Base-by-base conservation (phyloP, 2,113 vertebrate genomes). In the Perca schrenkii region DNA sequence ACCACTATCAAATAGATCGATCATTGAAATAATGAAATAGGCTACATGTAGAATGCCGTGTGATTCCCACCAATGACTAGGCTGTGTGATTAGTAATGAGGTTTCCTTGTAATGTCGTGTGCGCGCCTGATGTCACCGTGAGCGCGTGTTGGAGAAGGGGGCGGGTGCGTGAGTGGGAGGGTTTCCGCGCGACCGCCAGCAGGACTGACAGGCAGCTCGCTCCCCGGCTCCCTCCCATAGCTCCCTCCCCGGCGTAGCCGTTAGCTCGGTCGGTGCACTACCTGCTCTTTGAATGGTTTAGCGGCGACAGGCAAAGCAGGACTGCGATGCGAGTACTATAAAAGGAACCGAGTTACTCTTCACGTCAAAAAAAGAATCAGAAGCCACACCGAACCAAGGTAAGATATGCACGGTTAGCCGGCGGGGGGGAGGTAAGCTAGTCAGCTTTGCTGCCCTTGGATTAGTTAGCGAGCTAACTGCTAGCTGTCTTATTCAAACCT, bases 381-480 rank as follows among this genome's bases (percentile, higher is more conserved):
- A 62, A 69, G 69, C 31, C 28, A 21, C 70, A 2, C 34, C 2
- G 68, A 60, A 15, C 22, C 13, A 19, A 84, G 91, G 91, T 92
- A 84, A 88, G 89, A 47, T 11, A 17, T 3, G 21, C 31, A 0
- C 21, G 21, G 69, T 22, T 62, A 75, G 57, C 56, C 3, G 25
- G 25, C n/a, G n/a, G 0, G 1, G 0, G n/a, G 36, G 40, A 34
- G 72, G 69, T 69, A 64, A 40, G 31, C 60, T 67, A 65, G 56
- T 36, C 74, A 54, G 86, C 60, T 83, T 46, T 54, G 36, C 74
- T 86, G 89, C 53, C 91, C 88, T 90, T 88, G 93, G 93, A 93
- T 93, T 93, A 92, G 86, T 88, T 79, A 83, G 86, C 87, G 63
- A 70, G 87, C 84, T 87, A 73, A 43, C 0, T 7, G 89, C 87